Percentiles rank a stretch among this genome's conserved stretches.
Evolutionary conservation across 2,113 vertebrate genomes (phyloP).

Genomic region (Myodes glareolus): DNA sequence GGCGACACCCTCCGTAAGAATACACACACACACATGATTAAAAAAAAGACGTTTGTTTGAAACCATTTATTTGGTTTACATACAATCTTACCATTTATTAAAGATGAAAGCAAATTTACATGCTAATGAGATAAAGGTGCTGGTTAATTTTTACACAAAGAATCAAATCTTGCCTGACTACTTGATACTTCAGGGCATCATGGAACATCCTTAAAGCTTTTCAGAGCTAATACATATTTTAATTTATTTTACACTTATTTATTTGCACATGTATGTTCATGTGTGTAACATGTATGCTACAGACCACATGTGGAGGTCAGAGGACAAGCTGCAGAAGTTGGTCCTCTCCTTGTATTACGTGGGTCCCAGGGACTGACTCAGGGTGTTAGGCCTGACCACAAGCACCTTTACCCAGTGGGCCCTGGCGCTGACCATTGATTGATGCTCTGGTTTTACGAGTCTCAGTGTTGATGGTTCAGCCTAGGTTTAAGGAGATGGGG

Average conservation of each 20-base stretch:
- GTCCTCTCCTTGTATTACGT: background rate
- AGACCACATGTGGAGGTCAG: background rate
- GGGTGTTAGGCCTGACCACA: too few species aligned
- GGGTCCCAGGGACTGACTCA: background rate
- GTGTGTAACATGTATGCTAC: too few species aligned
- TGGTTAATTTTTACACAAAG: background rate
- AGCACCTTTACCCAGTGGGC: background rate
- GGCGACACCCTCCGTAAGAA: background rate
- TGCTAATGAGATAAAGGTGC: background rate
- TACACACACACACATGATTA: background rate
- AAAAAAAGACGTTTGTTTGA: background rate
- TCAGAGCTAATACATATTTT: background rate
- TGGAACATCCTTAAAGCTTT: background rate
- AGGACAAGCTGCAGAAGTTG: background rate
- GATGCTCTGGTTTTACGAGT: background rate
- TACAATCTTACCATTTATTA: background rate
- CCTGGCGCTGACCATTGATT: fast-evolving
- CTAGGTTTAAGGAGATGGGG: background rate
- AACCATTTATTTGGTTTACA: background rate
- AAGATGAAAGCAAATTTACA: background rate
- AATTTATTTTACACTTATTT: background rate
- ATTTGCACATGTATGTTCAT: background rate
- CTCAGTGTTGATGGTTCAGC: background rate
- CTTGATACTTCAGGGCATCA: background rate
- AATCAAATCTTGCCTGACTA: background rate